Evolutionary conservation across 2,797 vertebrate genomes (phyloP).

Genomic region (Tangara arthus): DNA sequence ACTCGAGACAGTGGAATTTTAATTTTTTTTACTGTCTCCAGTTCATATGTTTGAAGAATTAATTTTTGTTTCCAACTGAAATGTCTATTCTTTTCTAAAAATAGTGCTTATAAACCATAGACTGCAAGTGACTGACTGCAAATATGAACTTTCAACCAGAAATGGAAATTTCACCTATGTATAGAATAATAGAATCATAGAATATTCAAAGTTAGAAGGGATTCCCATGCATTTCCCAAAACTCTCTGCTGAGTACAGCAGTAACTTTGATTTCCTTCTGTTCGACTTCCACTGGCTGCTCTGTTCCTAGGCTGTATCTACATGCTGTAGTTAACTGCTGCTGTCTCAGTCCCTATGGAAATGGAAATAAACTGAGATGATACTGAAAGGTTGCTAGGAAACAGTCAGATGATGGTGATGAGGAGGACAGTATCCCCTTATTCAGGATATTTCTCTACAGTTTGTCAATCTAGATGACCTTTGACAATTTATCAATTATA

Average conservation of each 20-base stretch:
- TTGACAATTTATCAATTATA: background rate
- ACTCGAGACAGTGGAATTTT: background rate
- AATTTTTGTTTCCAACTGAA: background rate
- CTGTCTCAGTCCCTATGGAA: background rate
- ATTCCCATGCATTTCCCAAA: background rate
- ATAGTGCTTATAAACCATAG: background rate
- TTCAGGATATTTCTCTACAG: background rate
- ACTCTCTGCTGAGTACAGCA: background rate
- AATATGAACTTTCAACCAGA: background rate
- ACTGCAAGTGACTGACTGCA: background rate
- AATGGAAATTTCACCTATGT: background rate
- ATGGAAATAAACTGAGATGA: background rate
- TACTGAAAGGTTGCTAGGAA: slow-evolving; percentile 33
- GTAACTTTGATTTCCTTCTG: background rate
- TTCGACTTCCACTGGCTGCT: background rate
- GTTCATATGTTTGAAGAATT: background rate
- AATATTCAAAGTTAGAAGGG: background rate
- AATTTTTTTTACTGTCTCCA: background rate
- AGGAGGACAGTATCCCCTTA: background rate
- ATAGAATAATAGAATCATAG: background rate
- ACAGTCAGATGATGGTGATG: background rate
- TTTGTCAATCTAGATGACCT: background rate
- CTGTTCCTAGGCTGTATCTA: background rate
- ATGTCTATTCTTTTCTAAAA: background rate
- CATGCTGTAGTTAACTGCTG: background rate